Evolutionary conservation across 2,113 vertebrate genomes (phyloP).

Genomic region (Cavia porcellus): DNA sequence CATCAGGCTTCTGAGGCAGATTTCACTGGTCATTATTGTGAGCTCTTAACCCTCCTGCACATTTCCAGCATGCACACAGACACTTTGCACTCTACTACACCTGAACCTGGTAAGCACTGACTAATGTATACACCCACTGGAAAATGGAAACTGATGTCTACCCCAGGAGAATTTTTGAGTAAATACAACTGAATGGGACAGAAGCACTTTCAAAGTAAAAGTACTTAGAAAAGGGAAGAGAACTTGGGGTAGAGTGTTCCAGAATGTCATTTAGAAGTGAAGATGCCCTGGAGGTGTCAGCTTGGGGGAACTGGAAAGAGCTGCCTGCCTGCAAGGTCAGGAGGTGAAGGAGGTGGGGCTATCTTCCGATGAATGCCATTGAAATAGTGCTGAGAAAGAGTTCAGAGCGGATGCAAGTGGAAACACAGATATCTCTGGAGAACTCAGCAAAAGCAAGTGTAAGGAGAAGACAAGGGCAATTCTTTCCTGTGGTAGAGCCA

Average conservation of each 20-base stretch:
- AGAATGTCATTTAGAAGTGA: not conserved
- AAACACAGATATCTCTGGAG: not conserved
- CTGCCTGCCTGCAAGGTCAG: rapidly evolving
- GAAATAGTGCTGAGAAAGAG: not conserved
- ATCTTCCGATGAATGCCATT: not conserved
- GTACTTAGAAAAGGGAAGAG: not conserved
- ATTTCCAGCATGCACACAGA: not conserved
- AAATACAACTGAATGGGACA: not conserved
- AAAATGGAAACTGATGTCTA: not conserved
- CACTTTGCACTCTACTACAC: not conserved
- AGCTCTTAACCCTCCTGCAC: not conserved
- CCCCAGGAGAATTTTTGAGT: not conserved
- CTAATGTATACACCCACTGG: not conserved
- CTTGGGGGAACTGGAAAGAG: not conserved
- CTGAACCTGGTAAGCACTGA: not conserved
- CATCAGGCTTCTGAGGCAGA: not conserved
- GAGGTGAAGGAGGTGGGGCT: too few relatives aligned
- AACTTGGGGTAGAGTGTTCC: not conserved
- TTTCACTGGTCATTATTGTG: not conserved
- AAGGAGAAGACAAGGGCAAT: rapidly evolving
- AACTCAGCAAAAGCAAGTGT: not conserved
- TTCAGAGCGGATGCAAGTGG: not conserved
- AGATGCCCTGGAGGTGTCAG: not conserved
- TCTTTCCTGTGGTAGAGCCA: not conserved
- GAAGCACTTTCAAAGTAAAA: not conserved